A percentile compares a stretch with the other conserved stretches of the same genome.
These are phyloP conservation scores for Podarcis raffonei DNA, from an alignment of 2,113 vertebrate species.

Conservation along the genomic window DNA sequence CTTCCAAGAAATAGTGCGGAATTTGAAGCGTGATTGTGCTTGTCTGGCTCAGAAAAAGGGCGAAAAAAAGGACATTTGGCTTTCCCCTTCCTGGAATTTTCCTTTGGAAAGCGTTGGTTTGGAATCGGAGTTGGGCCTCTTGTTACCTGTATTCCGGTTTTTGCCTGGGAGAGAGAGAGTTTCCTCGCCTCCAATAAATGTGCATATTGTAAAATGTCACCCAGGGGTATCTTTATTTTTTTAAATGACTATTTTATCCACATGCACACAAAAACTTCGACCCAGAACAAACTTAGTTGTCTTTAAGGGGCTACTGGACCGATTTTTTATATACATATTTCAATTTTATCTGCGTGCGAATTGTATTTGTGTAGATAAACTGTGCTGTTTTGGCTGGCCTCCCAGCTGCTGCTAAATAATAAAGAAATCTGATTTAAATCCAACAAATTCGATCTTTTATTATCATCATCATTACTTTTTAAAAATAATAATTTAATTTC, in stretches of 20 bases:
- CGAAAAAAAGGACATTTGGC: conserved; percentile 46
- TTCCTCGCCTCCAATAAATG: conserved; percentile 68
- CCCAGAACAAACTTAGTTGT: too few species aligned
- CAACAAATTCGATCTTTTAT: too few species aligned
- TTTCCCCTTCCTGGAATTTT: conserved; percentile 62
- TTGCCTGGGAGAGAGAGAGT: conserved; percentile 65
- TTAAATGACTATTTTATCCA: neutral
- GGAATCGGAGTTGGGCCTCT: conserved; percentile 64
- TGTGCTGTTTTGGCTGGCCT: too few species aligned
- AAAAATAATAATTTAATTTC: too few species aligned
- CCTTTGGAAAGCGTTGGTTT: conserved; percentile 62
- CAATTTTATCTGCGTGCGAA: too few species aligned
- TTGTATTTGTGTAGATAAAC: too few species aligned
- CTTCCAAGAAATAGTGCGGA: conserved; percentile 63
- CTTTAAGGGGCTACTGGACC: too few species aligned
- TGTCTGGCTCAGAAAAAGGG: conserved; percentile 49
- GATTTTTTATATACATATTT: too few species aligned
- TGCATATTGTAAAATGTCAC: conserved; percentile 74
- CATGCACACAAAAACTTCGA: too few species aligned
- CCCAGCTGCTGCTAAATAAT: too few species aligned
- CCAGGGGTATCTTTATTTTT: conserved; percentile 65
- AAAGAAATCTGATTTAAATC: too few species aligned
- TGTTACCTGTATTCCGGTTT: conserved; percentile 51
- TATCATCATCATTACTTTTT: too few species aligned
- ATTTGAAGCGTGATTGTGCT: conserved; percentile 60